Evolutionary conservation across 2,888 invertebrate species (phyloP).

Genomic region (Brassicogethes aeneus): DNA sequence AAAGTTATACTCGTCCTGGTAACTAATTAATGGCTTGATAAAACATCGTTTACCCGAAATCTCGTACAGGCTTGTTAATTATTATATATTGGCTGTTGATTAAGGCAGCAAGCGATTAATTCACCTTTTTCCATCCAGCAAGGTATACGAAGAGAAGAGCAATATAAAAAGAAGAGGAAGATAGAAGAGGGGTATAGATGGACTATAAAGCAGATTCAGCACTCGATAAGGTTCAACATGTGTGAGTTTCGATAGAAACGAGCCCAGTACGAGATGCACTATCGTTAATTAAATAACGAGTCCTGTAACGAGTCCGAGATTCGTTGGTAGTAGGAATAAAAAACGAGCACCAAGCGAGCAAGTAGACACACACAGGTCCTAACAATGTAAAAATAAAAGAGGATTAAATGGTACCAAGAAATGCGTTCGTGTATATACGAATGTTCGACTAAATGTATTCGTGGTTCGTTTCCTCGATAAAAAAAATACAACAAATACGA

Average conservation of each 20-base stretch:
- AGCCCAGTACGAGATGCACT: slow-evolving; percentile 33
- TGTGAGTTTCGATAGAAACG: slow-evolving; percentile 41
- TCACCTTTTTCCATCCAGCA: slow-evolving; percentile 33
- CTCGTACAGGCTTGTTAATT: slow-evolving; percentile 21
- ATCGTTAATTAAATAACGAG: slow-evolving; percentile 42
- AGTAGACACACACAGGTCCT: slow-evolving; percentile 29
- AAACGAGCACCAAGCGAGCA: slow-evolving; percentile 17
- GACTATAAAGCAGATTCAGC: slow-evolving; percentile 36
- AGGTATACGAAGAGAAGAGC: slow-evolving; percentile 24
- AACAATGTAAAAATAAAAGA: slow-evolving; percentile 36
- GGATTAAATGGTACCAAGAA: slow-evolving; percentile 33
- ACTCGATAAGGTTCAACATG: slow-evolving; percentile 39
- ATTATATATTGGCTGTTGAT: slow-evolving; percentile 28
- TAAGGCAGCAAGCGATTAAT: slow-evolving; percentile 30
- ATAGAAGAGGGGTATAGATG: slow-evolving; percentile 30
- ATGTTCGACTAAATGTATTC: slow-evolving; percentile 33
- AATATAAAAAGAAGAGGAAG: slow-evolving; percentile 23
- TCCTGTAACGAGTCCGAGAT: slow-evolving; percentile 30
- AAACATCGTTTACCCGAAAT: not conserved
- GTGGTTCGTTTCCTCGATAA: slow-evolving; percentile 26
- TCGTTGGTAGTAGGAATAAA: slow-evolving; percentile 22
- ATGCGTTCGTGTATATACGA: slow-evolving; percentile 30
- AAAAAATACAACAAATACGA: too few relatives aligned
- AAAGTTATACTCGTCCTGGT: too few relatives aligned
- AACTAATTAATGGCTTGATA: not conserved